phyloP scores from a whole-genome alignment of 2,797 vertebrate genomes.

The Myioborus miniatus region DNA sequence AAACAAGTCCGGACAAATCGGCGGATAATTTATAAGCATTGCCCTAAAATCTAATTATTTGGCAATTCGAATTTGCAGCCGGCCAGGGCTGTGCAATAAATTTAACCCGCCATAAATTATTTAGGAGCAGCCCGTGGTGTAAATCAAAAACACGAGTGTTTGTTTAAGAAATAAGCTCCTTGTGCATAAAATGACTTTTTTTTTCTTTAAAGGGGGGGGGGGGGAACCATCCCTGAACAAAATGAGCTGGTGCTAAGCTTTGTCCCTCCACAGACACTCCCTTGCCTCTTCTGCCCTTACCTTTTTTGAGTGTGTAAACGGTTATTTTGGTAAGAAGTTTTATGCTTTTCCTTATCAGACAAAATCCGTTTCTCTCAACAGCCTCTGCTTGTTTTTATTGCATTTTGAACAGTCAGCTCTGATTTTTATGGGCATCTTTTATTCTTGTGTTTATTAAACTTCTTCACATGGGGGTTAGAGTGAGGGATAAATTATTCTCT shows the following conservation, averaged over 20 bases:
- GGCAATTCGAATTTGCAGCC: constrained; percentile 97
- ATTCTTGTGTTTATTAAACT: constrained; percentile 69
- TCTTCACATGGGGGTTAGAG: background rate
- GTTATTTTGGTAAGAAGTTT: constrained; percentile 28
- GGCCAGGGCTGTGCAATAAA: constrained; percentile 93
- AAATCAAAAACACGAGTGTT: constrained; percentile 87
- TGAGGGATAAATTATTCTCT: constrained; percentile 30
- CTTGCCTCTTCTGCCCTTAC: background rate
- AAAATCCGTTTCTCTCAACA: constrained; percentile 24
- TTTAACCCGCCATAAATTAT: constrained; percentile 99
- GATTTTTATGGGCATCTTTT: constrained; percentile 65
- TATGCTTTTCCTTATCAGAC: constrained; percentile 33
- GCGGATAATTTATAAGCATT: constrained; percentile 98
- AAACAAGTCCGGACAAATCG: constrained; percentile 99
- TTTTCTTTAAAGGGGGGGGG: constrained; percentile 34
- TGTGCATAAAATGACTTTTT: constrained; percentile 78
- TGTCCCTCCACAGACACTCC: background rate
- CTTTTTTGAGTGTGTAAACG: background rate
- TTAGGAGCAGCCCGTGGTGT: constrained; percentile 91
- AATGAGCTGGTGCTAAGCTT: constrained; percentile 42
- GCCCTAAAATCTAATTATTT: constrained; percentile 99
- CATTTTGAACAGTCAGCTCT: constrained; percentile 55
- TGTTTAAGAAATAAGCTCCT: constrained; percentile 85
- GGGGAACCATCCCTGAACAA: background rate
- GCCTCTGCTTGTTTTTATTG: constrained; percentile 49